Conservation (phyloP, 2,113 vertebrate species). For the Gasterosteus aculeatus region DNA sequence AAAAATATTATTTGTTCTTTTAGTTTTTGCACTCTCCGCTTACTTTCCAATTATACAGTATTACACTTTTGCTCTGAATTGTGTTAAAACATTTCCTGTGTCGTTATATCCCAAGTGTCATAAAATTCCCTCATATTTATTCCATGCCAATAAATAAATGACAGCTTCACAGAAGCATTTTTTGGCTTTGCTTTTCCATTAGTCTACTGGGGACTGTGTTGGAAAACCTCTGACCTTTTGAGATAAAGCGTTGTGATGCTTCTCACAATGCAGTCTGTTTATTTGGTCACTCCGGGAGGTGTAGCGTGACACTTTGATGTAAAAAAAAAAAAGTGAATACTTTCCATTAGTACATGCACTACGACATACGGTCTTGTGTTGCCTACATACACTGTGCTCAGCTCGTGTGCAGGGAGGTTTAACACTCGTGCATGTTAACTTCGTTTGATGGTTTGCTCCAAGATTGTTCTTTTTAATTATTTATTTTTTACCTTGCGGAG, state of each 20-base stretch:
- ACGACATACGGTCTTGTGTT: background rate
- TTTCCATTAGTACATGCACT: background rate
- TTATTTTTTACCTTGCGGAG: background rate
- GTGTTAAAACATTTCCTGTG: slow-evolving; percentile 12
- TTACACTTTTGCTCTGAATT: background rate
- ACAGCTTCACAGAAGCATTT: background rate
- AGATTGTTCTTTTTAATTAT: background rate
- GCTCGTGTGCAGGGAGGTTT: slow-evolving; percentile 6
- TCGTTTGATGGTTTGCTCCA: background rate
- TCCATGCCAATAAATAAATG: slow-evolving; percentile 25
- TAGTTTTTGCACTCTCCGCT: slow-evolving; percentile 22
- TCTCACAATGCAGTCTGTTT: background rate
- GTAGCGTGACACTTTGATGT: background rate
- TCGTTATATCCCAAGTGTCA: slow-evolving; percentile 12
- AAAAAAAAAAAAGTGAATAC: background rate
- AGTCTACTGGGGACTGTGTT: background rate
- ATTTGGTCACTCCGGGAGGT: background rate
- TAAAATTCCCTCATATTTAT: slow-evolving; percentile 9
- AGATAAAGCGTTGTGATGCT: background rate
- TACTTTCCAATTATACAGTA: slow-evolving; percentile 13
- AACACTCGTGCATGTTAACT: background rate
- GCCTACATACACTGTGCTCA: slow-evolving; percentile 5
- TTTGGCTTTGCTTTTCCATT: slow-evolving; percentile 5
- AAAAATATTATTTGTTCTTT: background rate
- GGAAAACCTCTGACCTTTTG: background rate